These are phyloP conservation scores for Blastobasis adustella DNA, from an alignment of 2,888 invertebrate species.

Conservation along the genomic window DNA sequence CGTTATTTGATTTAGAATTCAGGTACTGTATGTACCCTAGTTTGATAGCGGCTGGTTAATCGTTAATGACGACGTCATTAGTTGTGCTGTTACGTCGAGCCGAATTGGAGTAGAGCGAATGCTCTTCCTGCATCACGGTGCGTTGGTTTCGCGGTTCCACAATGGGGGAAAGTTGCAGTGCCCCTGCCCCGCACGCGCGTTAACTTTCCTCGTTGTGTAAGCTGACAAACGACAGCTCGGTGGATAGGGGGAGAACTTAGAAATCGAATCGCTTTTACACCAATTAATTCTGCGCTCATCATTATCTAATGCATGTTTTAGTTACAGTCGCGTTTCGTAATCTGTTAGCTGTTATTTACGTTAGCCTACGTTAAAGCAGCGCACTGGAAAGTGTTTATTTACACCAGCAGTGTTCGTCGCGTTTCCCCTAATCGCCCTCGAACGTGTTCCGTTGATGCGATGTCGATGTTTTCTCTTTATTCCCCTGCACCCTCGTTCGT, in stretches of 20 bases:
- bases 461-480: constrained; percentile 56
- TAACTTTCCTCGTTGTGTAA: constrained; percentile 73
- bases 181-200: constrained; percentile 48
- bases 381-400: not conserved
- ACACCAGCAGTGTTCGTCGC: constrained; percentile 13
- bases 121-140: constrained; percentile 16
- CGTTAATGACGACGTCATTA: not conserved
- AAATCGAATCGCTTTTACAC: constrained; percentile 64
- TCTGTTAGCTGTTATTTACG: constrained; percentile 16
- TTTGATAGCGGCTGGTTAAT: not conserved
- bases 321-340: constrained; percentile 23
- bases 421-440: constrained; percentile 31
- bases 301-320: constrained; percentile 32
- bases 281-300: constrained; percentile 30
- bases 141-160: constrained; percentile 37
- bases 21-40: constrained; percentile 29
- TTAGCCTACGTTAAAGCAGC: too few relatives aligned
- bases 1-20: constrained; percentile 41
- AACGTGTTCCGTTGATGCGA: constrained; percentile 42
- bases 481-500: constrained; percentile 58
- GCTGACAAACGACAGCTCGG: constrained; percentile 59
- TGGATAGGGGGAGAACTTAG: constrained; percentile 60
- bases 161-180: constrained; percentile 68
- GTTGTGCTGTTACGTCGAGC: not conserved
- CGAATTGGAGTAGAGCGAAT: not conserved